These are phyloP conservation scores for Centropus bengalensis DNA, from an alignment of 2,113 vertebrate genomes.

Conservation along the genomic window DNA sequence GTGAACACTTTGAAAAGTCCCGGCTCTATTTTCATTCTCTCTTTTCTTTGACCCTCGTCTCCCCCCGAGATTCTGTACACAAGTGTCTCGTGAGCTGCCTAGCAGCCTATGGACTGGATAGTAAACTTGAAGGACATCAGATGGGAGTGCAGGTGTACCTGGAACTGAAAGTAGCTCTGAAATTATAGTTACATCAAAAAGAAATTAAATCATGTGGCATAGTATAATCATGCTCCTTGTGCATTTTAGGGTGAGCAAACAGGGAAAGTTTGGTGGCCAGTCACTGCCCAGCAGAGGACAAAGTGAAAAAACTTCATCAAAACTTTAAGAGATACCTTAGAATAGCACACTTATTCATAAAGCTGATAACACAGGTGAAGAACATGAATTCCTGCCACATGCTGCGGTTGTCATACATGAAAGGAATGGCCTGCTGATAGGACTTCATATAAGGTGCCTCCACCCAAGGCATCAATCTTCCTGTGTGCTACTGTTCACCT, in stretches of 20 bases:
- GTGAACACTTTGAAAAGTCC: neutral
- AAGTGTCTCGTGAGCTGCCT: neutral
- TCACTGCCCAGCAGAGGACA: neutral
- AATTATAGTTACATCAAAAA: neutral
- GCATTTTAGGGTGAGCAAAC: neutral
- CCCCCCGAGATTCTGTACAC: neutral
- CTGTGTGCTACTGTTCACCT: fast-evolving
- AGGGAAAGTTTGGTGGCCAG: neutral
- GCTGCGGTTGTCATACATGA: neutral
- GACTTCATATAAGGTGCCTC: too few species aligned
- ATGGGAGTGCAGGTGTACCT: neutral
- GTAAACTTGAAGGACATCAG: neutral
- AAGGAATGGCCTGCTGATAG: neutral
- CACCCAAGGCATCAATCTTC: neutral
- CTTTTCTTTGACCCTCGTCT: neutral
- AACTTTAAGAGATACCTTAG: neutral
- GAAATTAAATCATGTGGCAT: neutral
- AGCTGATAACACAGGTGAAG: fast-evolving
- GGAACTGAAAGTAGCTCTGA: neutral
- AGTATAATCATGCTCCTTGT: neutral
- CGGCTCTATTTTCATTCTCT: neutral
- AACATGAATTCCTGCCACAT: neutral
- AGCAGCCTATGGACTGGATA: neutral
- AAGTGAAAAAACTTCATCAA: neutral
- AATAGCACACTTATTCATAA: fast-evolving